phyloP scores from a whole-genome alignment of 2,113 vertebrate species.

The Hypanus sabinus region DNA sequence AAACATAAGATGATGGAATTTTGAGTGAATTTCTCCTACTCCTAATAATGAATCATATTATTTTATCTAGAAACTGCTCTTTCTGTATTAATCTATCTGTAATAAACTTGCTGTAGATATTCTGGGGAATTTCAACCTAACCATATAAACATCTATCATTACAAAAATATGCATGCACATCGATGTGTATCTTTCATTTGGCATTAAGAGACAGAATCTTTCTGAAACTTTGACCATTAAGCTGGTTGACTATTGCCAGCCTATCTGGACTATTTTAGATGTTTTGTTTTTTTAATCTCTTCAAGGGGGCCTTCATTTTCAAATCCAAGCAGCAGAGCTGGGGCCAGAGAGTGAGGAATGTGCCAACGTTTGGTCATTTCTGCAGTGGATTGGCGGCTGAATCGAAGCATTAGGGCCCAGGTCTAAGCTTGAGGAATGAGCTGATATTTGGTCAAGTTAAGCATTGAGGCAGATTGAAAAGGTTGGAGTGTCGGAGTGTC shows the following conservation, averaged over 20 bases:
- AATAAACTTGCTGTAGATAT: not conserved
- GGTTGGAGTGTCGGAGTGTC: too few species aligned
- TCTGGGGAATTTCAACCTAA: not conserved
- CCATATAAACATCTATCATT: not conserved
- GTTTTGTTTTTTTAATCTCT: not conserved
- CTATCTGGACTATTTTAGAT: not conserved
- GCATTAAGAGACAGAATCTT: not conserved
- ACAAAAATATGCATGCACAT: not conserved
- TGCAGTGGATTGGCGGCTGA: too few species aligned
- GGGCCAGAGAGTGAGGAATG: too few species aligned
- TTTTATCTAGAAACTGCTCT: not conserved
- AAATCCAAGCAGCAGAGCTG: not conserved
- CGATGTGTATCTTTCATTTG: not conserved
- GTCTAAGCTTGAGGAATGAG: too few species aligned
- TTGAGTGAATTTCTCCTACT: not conserved
- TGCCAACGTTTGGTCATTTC: too few species aligned
- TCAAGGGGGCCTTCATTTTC: not conserved
- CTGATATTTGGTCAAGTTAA: too few species aligned
- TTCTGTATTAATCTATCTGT: not conserved
- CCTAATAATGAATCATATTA: not conserved
- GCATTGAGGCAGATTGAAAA: too few species aligned
- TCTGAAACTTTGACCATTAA: not conserved
- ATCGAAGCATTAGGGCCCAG: too few species aligned
- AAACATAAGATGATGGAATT: not conserved
- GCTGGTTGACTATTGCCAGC: not conserved